Base-by-base conservation (phyloP, 2,888 invertebrate genomes). In the Cenopis cana region DNA sequence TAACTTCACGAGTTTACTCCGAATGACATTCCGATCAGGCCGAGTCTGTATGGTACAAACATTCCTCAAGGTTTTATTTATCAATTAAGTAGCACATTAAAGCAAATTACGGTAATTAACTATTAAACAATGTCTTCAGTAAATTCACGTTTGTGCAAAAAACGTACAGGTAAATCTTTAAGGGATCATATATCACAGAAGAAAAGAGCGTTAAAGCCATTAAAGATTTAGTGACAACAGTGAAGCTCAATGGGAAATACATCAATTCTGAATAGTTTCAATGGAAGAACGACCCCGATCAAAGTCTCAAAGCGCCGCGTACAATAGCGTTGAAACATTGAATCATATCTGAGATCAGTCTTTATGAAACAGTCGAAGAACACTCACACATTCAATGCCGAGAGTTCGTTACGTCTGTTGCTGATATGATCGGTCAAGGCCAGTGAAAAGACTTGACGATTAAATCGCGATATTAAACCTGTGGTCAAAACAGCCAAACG, bases 401-500 rank as follows among this genome's bases (percentile, higher is more conserved):
- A 73, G 81, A 74, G 76, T 79, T 76, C 77, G 80, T 62, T 81
- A 82, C 79, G 76, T 79, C 77, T 78, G 78, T 80, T 77, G 78
- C 76, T 79, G 84, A 85, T 85, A 84, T 79, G 73, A 87, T 87
- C 76, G 60, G 73, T 76, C 69, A 74, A 76, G 73, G 57, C 69
- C 70, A 73, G 80, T 80, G 79, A 82, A 78, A 81, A 77, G 78
- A 73, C 77, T 65, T 52, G 68, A 64, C 46, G 67, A 62, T 69
- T 38, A 62, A 68, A 17, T 68, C 59, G 67, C 64, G 70, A 79
- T 77, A 76, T 64, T 72, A 75, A 59, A 68, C 76, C 77, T 84
- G 87, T 81, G 89, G 90, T 89, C 87, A 85, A 83, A 86, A 85
- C 81, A 83, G 78, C 74, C 81, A 85, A 87, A 87, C 81, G 86